Evolutionary conservation across 2,888 invertebrate species (phyloP).

Genomic region (Leptopilina drosophilae): DNA sequence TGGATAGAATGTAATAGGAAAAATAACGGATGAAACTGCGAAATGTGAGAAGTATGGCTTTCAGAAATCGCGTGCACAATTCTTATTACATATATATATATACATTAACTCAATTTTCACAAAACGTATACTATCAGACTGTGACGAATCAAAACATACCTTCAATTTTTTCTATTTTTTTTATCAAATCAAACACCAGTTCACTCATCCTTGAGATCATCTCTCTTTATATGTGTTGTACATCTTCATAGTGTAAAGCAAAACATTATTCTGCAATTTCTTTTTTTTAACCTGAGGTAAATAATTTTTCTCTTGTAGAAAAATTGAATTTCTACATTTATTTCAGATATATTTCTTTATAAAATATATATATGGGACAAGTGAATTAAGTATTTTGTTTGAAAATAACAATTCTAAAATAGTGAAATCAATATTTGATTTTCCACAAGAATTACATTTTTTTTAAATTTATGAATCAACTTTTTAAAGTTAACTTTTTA

Average conservation of each 20-base stretch:
- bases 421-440: no score
- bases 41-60: slow-evolving; percentile 51
- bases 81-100: slow-evolving; percentile 52
- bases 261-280: neutral
- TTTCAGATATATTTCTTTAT: no score
- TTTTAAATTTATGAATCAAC: no score
- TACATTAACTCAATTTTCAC: slow-evolving; percentile 52
- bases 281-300: no score
- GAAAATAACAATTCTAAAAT: no score
- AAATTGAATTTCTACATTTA: no score
- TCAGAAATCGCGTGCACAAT: slow-evolving; percentile 61
- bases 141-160: slow-evolving; percentile 57
- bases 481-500: no score
- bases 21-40: slow-evolving; percentile 28
- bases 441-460: no score
- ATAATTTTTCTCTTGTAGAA: no score
- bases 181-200: slow-evolving; percentile 20
- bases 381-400: no score
- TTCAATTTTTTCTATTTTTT: slow-evolving; percentile 39
- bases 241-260: neutral
- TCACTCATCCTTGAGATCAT: slow-evolving; percentile 21
- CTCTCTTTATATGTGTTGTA: neutral
- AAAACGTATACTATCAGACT: slow-evolving; percentile 57
- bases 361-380: no score
- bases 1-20: slow-evolving; percentile 24